Evolutionary conservation across 2,888 invertebrate species (phyloP).

Genomic region (Patella depressa): DNA sequence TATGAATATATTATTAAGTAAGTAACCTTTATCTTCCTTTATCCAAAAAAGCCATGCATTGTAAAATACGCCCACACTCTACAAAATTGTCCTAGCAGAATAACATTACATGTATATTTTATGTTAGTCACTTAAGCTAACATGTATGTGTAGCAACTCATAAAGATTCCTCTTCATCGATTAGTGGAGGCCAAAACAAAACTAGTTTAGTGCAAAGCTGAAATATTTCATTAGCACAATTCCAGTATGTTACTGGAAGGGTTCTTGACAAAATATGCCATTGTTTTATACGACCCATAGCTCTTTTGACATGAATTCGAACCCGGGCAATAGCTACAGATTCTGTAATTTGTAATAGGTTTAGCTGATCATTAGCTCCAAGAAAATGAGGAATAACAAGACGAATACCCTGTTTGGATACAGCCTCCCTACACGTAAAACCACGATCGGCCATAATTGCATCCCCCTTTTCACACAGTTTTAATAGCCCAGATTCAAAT

Average conservation of each 20-base stretch:
- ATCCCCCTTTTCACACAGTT: constrained; percentile 11
- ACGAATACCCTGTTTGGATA: constrained; percentile 11
- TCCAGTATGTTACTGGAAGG: too few species aligned
- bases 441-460: constrained; percentile 20
- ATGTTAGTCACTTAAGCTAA: too few species aligned
- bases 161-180: background rate
- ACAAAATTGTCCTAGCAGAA: too few species aligned
- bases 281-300: constrained; percentile 20
- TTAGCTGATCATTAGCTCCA: constrained; percentile 13
- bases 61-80: too few species aligned
- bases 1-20: too few species aligned
- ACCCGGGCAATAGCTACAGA: constrained; percentile 18
- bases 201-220: background rate
- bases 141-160: too few species aligned
- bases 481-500: constrained; percentile 15
- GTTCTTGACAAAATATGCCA: constrained; percentile 16
- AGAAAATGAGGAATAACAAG: constrained; percentile 19
- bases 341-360: constrained; percentile 9
- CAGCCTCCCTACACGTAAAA: background rate
- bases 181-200: background rate
- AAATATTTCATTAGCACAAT: background rate
- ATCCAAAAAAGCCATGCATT: too few species aligned
- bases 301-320: constrained; percentile 17
- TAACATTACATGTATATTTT: too few species aligned
- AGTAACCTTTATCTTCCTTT: too few species aligned